phyloP scores from a whole-genome alignment of 2,797 vertebrate genomes.

The Vultur gryphus region DNA sequence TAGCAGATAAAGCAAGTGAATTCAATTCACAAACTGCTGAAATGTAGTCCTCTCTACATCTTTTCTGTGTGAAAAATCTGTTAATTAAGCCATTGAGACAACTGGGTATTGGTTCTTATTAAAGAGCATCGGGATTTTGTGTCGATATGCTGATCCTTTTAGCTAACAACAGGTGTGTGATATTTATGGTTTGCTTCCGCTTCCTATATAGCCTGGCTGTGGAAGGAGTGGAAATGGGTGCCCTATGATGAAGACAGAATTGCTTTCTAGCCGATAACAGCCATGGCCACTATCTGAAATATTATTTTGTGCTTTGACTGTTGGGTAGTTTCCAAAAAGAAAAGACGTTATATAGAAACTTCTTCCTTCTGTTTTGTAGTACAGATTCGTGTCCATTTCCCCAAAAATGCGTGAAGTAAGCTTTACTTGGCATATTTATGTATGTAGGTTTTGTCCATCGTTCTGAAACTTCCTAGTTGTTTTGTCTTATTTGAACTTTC shows the following conservation, averaged over 20 bases:
- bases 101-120: neutral
- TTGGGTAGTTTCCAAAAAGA: neutral
- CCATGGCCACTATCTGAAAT: neutral
- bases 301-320: neutral
- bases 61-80: neutral
- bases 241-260: neutral
- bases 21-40: neutral
- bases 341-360: neutral
- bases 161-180: neutral
- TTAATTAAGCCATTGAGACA: neutral
- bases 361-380: neutral
- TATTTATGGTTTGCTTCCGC: neutral
- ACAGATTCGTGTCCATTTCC: neutral
- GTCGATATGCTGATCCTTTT: neutral
- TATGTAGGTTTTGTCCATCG: neutral
- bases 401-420: neutral
- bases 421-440: neutral
- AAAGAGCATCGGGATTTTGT: neutral
- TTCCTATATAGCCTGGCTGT: neutral
- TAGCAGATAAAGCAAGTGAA: neutral
- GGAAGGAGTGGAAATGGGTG: neutral
- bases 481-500: neutral
- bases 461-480: neutral
- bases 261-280: neutral
- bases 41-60: neutral